Evolutionary conservation across 1,140 invertebrate species (phyloP).

Genomic region (Palaemon carinicauda): DNA sequence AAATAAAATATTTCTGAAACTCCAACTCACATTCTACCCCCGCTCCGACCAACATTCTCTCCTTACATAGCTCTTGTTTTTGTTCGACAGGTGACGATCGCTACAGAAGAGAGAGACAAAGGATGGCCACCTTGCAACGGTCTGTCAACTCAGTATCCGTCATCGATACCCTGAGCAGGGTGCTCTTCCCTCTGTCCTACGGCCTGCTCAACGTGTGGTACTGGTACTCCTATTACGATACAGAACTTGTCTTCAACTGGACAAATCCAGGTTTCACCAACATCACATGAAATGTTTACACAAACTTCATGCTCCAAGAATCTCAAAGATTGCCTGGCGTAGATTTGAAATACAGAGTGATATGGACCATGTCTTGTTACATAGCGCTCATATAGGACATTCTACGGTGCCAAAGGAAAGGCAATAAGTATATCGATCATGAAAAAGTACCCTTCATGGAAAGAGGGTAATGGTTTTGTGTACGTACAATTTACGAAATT

Average conservation of each 20-base stretch:
- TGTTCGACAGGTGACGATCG: conserved; percentile 62
- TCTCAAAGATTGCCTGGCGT: too few relatives aligned
- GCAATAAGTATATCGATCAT: too few relatives aligned
- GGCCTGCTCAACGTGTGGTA: conserved; percentile 85
- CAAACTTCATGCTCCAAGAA: too few relatives aligned
- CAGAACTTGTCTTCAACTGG: conserved; percentile 41
- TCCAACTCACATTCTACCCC: conserved; percentile 26
- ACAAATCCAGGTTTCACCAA: conserved; percentile 36
- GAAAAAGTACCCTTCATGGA: too few relatives aligned
- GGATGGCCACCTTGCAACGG: conserved; percentile 69
- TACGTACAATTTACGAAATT: too few relatives aligned
- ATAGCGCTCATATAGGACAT: too few relatives aligned
- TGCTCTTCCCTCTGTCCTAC: conserved; percentile 88
- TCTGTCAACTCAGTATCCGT: conserved; percentile 83
- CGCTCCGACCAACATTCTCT: neutral
- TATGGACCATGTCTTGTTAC: too few relatives aligned
- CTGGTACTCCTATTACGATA: conserved; percentile 77
- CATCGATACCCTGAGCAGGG: conserved; percentile 84
- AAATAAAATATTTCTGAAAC: too few relatives aligned
- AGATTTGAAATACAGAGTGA: too few relatives aligned
- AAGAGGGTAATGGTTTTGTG: too few relatives aligned
- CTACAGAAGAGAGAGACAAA: conserved; percentile 73
- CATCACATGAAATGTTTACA: neutral
- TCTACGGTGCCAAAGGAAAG: too few relatives aligned
- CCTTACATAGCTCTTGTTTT: neutral